Evolutionary conservation across 23 tunicate genomes (phyloP).

Genomic region (Diplosoma virens): DNA sequence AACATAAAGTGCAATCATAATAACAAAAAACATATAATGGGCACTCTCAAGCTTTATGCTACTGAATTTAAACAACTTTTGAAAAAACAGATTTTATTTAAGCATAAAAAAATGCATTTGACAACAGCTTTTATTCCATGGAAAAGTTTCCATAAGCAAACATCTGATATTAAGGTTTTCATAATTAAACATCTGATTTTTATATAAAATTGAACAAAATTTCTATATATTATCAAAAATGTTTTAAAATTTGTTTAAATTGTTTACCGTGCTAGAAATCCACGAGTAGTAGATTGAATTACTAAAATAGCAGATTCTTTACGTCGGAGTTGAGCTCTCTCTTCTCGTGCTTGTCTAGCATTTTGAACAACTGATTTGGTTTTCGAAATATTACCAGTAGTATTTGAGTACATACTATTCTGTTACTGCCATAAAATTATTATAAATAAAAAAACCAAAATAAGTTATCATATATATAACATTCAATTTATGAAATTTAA

Average conservation of each 20-base stretch:
- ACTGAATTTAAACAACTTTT: too few relatives aligned
- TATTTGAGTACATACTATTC: too few relatives aligned
- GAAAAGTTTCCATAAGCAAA: too few relatives aligned
- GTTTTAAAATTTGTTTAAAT: neutral
- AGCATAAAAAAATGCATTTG: neutral
- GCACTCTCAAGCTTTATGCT: too few relatives aligned
- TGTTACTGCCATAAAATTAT: too few relatives aligned
- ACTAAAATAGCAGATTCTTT: slow-evolving; percentile 50
- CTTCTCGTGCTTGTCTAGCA: slow-evolving; percentile 83
- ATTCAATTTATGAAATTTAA: too few relatives aligned
- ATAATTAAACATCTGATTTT: neutral
- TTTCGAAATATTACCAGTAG: neutral
- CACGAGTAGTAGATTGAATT: slow-evolving; percentile 57
- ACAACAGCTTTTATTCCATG: too few relatives aligned
- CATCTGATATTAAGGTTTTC: too few relatives aligned
- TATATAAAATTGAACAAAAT: neutral
- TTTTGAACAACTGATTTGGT: slow-evolving; percentile 35
- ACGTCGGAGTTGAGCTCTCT: slow-evolving; percentile 43
- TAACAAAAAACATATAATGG: too few relatives aligned
- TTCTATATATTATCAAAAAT: neutral
- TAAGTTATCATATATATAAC: neutral
- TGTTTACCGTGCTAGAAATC: slow-evolving; percentile 49
- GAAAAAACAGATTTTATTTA: too few relatives aligned
- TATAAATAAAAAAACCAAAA: neutral
- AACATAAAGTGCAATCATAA: neutral